Base-by-base conservation (phyloP, 2,113 vertebrate genomes). In the Chionis minor region DNA sequence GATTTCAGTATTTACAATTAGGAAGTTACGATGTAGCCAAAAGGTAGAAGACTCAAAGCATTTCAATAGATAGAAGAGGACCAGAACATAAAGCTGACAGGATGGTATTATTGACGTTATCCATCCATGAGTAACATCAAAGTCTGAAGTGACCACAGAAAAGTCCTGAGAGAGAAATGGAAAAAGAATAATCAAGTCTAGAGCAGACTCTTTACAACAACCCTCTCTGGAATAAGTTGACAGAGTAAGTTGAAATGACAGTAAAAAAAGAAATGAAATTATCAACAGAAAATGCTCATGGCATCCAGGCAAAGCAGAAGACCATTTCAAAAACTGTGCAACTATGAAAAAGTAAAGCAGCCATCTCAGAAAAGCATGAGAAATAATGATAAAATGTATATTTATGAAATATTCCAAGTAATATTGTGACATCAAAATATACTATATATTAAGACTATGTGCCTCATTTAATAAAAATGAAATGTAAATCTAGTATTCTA, bases 91-190 rank as follows among this genome's bases (percentile, higher is more conserved):
- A 94, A 90, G 92, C 79, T 91, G 80, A 86, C 71, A 95, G 94
- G 90, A 93, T 91, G 75, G 81, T 51, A 89, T 84, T 94, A 88
- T 5, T 95, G 93, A 90, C 17, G 11, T 77, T 95, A 95, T 88
- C 90, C 86, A 88, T 56, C 93, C 90, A 86, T 78, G 73, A 95
- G 93, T 51, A 70, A 86, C 86, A 93, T 52, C 87, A 69, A 90
- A 81, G 71, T 83, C 81, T 95, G 92, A 96, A 84, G 80, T 72
- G 77, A 97, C 49, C 81, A 94, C 81, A 95, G 94, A 94, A 88
- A 92, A 65, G 51, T 93, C 90, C 82, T 55, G 81, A 74, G 83
- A 95, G 82, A 92, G 86, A 97, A 87, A 92, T 44, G 70, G 55
- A 90, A 90, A 86, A 81, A 91, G 56, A 81, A 93, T 92, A 80